These are phyloP conservation scores for Dermatemys mawii DNA, from an alignment of 2,113 vertebrate genomes.

Conservation along the genomic window DNA sequence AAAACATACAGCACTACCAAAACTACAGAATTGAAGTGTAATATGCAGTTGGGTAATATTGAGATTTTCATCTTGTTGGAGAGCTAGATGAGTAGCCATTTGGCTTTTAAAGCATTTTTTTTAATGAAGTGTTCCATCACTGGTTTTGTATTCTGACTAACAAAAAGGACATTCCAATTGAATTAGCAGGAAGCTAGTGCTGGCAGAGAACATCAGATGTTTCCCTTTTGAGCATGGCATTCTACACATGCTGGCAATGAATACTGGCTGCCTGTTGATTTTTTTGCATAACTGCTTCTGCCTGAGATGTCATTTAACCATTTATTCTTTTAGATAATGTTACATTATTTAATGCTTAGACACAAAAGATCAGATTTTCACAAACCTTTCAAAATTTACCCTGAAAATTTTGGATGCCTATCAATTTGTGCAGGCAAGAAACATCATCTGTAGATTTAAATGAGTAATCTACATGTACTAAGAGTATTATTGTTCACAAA, in stretches of 20 bases:
- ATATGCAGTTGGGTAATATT: not conserved
- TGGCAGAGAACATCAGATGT: not conserved
- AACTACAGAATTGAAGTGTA: not conserved
- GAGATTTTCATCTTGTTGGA: not conserved
- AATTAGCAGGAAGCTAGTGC: not conserved
- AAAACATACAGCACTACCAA: not conserved
- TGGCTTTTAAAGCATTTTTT: not conserved
- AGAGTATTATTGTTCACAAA: fast-evolving
- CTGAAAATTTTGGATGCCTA: not conserved
- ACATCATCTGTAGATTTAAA: fast-evolving
- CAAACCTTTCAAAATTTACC: not conserved
- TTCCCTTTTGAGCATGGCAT: not conserved
- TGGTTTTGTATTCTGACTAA: not conserved
- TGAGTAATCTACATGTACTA: not conserved
- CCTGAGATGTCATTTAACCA: not conserved
- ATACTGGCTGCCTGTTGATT: not conserved
- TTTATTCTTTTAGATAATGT: not conserved
- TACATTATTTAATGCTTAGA: not conserved
- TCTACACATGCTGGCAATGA: not conserved
- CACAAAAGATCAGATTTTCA: not conserved
- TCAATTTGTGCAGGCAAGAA: not conserved
- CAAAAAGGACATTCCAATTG: not conserved
- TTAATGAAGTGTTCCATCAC: not conserved
- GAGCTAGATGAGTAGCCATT: not conserved
- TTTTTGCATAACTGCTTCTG: not conserved